phyloP scores from a whole-genome alignment of 2,113 vertebrate genomes.

The Phaethornis superciliosus region DNA sequence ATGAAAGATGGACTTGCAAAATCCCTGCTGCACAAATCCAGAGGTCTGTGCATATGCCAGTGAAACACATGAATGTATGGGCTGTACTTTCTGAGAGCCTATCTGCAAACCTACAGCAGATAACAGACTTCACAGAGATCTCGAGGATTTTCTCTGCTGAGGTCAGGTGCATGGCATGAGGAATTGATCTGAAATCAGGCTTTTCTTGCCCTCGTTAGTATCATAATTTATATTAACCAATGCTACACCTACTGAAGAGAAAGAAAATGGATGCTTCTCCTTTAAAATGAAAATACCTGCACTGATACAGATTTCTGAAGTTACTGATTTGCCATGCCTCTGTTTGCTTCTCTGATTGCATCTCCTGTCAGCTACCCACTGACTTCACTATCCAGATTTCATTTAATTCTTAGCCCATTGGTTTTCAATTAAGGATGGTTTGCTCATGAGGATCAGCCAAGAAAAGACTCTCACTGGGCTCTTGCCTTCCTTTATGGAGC shows the following conservation, averaged over 20 bases:
- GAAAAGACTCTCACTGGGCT: neutral
- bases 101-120: neutral
- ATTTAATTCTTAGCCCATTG: neutral
- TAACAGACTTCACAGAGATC: neutral
- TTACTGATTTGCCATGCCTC: neutral
- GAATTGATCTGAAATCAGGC: neutral
- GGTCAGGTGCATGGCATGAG: neutral
- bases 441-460: neutral
- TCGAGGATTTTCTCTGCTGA: neutral
- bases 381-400: neutral
- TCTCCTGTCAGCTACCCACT: neutral
- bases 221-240: neutral
- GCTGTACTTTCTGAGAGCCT: neutral
- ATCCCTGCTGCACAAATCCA: neutral
- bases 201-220: neutral
- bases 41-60: neutral
- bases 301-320: neutral
- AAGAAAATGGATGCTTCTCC: neutral
- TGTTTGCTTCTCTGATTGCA: neutral
- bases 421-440: neutral
- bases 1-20: neutral
- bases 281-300: neutral
- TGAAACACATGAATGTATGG: neutral
- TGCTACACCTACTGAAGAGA: neutral
- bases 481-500: neutral